phyloP scores from a whole-genome alignment of 2,888 invertebrate species.

The Bellardia bayeri region DNA sequence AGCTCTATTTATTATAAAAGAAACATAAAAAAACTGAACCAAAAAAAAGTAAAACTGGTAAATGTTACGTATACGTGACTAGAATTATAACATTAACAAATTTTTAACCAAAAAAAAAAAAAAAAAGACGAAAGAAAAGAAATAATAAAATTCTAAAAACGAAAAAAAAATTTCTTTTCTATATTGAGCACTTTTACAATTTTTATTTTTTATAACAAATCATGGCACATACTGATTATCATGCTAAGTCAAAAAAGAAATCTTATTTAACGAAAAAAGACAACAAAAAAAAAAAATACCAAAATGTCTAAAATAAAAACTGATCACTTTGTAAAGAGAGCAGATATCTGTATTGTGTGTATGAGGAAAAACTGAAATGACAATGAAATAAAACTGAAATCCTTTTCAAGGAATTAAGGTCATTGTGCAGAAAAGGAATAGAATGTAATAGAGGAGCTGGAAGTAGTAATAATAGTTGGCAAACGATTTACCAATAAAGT shows the following conservation, averaged over 20 bases:
- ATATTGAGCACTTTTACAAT: conserved; percentile 25
- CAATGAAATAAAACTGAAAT: conserved; percentile 46
- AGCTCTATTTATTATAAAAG: background rate
- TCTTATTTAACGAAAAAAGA: conserved; percentile 14
- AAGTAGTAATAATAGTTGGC: conserved; percentile 14
- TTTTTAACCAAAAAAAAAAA: conserved; percentile 12
- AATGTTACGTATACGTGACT: conserved; percentile 59
- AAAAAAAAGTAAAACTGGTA: conserved; percentile 13
- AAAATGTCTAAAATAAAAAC: background rate
- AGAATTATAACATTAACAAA: conserved; percentile 52
- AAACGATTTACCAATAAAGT: conserved; percentile 46
- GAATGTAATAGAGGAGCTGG: background rate
- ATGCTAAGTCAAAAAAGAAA: conserved; percentile 9
- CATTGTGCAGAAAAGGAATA: background rate
- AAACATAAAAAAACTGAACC: background rate
- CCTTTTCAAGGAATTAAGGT: conserved; percentile 37
- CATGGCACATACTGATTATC: conserved; percentile 20
- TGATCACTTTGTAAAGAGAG: conserved; percentile 17
- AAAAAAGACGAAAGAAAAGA: background rate
- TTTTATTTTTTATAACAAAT: conserved; percentile 36
- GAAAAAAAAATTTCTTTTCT: background rate
- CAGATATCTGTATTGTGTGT: background rate
- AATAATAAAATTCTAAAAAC: conserved; percentile 24
- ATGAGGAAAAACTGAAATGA: background rate
- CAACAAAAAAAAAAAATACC: conserved; percentile 3